Evolutionary conservation across 1,140 invertebrate species (phyloP), one percentile per base, ranked within the genome.

Genomic region (Eumeta japonica): DNA sequence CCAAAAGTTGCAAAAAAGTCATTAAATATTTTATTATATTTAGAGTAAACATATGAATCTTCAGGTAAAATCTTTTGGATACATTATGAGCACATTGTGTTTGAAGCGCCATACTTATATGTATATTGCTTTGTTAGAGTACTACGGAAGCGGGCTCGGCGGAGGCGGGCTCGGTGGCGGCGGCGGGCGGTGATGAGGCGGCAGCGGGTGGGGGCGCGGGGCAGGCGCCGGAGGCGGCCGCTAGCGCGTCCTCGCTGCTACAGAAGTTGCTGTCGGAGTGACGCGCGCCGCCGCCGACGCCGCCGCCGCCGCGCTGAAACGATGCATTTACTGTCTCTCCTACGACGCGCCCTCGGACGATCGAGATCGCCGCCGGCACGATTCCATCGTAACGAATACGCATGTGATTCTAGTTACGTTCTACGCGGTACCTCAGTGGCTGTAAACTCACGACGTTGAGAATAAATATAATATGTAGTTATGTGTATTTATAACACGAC

Each of bases 181-280:
- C 39, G 52, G 48, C 29, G 45, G 55, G 43, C 52, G 58, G 57
- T 54, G 60, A 55, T 56, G 56, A 47, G 58, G 36, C 49, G 54
- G 35, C 39, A 40, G 46, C 36, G 44, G 34, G 28, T 43, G 50
- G 39, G 30, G 35, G 20, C 37, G 46, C 28, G 35, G 53, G 19
- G 28, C 39, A 13, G 39, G 37, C 35, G 39, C 68, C 50, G 63
- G 70, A 50, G 78, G 78, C 78, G 79, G 80, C 81, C 83, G 83
- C 80, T 78, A 79, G 56, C 43, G 86, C 85, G 58, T 83, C 85
- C 39, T 87, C 85, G 52, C 75, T 88, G 60, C 77, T 89, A 52
- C 85, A 88, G 77, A 87, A 88, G 66, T 76, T 88, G 58, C 71
- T 89, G 56, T 89, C 86, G 47, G 86, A 88, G 79, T 87, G 83